phyloP scores from a whole-genome alignment of 1,140 invertebrate species.

The Panagrolaimus sp. region DNA sequence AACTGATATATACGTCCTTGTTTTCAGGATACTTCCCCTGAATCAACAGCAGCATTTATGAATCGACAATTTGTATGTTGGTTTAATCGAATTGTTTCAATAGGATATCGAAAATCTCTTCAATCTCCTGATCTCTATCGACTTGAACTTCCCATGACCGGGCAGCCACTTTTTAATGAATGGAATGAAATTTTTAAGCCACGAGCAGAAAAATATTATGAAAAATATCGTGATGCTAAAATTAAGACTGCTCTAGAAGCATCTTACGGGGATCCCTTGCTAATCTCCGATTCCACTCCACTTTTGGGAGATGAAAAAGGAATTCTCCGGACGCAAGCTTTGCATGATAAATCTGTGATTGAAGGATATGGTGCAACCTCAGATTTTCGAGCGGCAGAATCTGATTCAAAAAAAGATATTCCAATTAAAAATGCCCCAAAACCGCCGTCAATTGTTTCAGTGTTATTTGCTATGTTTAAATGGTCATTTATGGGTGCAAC shows the following conservation, averaged over 20 bases:
- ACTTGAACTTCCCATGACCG: not conserved
- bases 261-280: not conserved
- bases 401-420: not conserved
- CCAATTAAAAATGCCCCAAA: not conserved
- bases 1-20: too few relatives aligned
- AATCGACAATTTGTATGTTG: not conserved
- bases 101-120: not conserved
- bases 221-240: not conserved
- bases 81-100: conserved; percentile 1
- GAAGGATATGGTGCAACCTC: too few relatives aligned
- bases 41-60: not conserved
- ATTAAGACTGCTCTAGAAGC: not conserved
- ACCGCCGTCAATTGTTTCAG: not conserved
- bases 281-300: not conserved
- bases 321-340: not conserved
- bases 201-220: not conserved
- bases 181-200: not conserved
- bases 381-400: not conserved
- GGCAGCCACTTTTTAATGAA: not conserved
- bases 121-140: not conserved
- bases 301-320: conserved; percentile 9
- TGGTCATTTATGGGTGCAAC: conserved; percentile 35
- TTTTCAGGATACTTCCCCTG: not conserved
- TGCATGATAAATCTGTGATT: too few relatives aligned
- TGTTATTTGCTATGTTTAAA: conserved; percentile 27